Evolutionary conservation across 2,113 vertebrate species (phyloP).

Genomic region (Oxygymnocypris stewartii): DNA sequence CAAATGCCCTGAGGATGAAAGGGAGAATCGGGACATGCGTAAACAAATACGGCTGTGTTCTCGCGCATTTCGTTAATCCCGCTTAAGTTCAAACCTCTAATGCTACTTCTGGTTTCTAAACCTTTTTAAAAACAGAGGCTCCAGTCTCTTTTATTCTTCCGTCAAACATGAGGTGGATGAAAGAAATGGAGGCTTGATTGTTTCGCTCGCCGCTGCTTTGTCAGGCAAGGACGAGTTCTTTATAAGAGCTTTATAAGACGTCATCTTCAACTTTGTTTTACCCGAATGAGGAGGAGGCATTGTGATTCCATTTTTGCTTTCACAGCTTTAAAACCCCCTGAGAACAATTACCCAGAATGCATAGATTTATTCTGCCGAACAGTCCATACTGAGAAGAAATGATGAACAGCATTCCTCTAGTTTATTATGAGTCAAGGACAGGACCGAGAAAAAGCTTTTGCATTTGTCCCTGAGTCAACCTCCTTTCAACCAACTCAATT

Average conservation of each 20-base stretch:
- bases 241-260: constrained; percentile 22
- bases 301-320: background rate
- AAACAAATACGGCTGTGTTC: constrained; percentile 59
- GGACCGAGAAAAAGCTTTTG: constrained; percentile 8
- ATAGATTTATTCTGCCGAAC: constrained; percentile 19
- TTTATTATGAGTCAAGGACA: constrained; percentile 23
- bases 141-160: constrained; percentile 48
- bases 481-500: background rate
- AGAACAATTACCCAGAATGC: constrained; percentile 38
- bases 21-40: constrained; percentile 36
- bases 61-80: constrained; percentile 57
- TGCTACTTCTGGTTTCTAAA: constrained; percentile 54
- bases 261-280: background rate
- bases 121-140: constrained; percentile 52
- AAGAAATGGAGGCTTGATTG: constrained; percentile 18
- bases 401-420: background rate
- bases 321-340: constrained; percentile 22
- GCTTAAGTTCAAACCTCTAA: constrained; percentile 64
- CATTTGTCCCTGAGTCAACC: constrained; percentile 17
- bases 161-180: constrained; percentile 47
- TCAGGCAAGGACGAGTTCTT: constrained; percentile 55
- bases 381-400: background rate
- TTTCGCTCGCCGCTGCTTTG: constrained; percentile 48
- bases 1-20: constrained; percentile 45
- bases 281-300: background rate